Evolutionary conservation across 2,888 invertebrate species (phyloP).

Genomic region (Eupsilia transversa): DNA sequence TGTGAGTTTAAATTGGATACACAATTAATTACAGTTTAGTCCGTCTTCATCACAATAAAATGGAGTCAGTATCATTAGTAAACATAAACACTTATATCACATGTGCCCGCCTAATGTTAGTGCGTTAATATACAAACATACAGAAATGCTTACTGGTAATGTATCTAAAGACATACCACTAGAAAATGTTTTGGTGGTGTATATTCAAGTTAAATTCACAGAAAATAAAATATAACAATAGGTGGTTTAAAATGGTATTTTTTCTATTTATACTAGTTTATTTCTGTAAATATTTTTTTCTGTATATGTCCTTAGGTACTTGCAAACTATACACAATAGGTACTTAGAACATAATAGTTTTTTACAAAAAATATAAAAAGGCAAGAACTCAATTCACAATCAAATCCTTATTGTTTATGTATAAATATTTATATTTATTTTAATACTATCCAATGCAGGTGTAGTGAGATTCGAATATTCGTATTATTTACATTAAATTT

Average conservation of each 20-base stretch:
- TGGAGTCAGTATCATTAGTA: constrained; percentile 15
- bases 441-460: constrained; percentile 59
- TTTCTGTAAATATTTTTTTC: constrained; percentile 15
- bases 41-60: constrained; percentile 23
- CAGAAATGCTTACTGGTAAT: constrained; percentile 53
- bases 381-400: constrained; percentile 65
- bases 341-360: constrained; percentile 58
- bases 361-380: constrained; percentile 59
- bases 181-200: background rate
- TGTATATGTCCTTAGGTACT: constrained; percentile 51
- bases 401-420: constrained; percentile 62
- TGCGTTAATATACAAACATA: constrained; percentile 57
- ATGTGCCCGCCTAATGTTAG: constrained; percentile 70
- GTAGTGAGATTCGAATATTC: constrained; percentile 72
- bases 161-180: constrained; percentile 44
- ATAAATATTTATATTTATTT: constrained; percentile 43
- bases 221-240: background rate
- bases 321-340: constrained; percentile 59
- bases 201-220: background rate
- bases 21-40: background rate
- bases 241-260: background rate
- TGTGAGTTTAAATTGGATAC: background rate
- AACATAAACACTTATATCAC: constrained; percentile 67
- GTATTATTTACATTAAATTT: constrained; percentile 81
- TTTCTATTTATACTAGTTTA: background rate